Conservation (phyloP, 2,888 invertebrate species). For the Microplitis manilae region DNA sequence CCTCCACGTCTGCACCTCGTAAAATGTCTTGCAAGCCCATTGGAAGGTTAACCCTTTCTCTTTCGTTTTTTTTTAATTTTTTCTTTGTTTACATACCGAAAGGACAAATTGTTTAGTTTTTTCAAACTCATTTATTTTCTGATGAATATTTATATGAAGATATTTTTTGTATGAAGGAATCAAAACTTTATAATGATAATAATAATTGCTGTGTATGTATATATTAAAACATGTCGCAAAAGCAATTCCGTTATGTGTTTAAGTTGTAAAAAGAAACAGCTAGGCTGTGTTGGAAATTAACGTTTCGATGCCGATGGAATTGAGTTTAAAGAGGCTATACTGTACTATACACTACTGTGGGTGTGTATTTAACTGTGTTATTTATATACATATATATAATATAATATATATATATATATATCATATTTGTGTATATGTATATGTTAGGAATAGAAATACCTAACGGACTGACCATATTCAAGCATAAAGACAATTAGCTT, state of each 20-base stretch:
- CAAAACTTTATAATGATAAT: background rate
- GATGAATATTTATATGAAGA: background rate
- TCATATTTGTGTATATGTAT: background rate
- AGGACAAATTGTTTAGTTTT: background rate
- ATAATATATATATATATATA: background rate
- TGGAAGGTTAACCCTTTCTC: background rate
- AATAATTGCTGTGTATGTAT: background rate
- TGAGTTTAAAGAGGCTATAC: constrained; percentile 18
- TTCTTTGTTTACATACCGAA: background rate
- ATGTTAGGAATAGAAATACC: constrained; percentile 11
- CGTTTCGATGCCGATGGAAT: constrained; percentile 16
- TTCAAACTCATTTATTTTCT: background rate
- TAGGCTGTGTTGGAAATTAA: background rate
- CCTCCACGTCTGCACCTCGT: constrained; percentile 52
- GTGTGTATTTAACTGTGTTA: background rate
- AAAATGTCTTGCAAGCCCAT: constrained; percentile 45
- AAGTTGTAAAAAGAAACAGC: constrained; percentile 10
- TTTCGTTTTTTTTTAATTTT: background rate
- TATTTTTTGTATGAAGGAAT: too few species aligned
- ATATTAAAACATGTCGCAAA: background rate
- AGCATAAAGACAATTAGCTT: constrained; percentile 12
- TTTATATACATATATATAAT: constrained; percentile 11
- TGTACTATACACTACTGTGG: background rate
- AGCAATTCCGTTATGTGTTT: constrained; percentile 20
- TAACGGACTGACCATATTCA: constrained; percentile 12